These are phyloP conservation scores for Drosophila tanythrix DNA, from an alignment of 2,888 invertebrate genomes.

Conservation along the genomic window DNA sequence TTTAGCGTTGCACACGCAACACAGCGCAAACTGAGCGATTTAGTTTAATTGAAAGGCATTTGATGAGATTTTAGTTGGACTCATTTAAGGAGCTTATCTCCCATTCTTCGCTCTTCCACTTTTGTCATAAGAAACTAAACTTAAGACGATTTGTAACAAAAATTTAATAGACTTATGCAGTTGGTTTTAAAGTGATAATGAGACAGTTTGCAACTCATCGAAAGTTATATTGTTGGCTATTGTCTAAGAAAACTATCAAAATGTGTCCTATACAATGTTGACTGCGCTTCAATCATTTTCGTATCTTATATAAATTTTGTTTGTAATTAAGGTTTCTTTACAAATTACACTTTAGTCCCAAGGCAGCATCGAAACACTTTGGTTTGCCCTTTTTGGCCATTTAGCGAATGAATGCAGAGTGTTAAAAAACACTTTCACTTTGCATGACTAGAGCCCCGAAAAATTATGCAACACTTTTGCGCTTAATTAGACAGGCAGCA, in stretches of 20 bases:
- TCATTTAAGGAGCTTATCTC: conserved; percentile 46
- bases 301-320: background rate
- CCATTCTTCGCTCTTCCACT: too few relatives aligned
- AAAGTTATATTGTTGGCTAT: background rate
- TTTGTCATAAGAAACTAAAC: conserved; percentile 5
- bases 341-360: conserved; percentile 1
- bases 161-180: conserved; percentile 22
- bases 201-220: background rate
- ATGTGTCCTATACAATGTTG: background rate
- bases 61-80: conserved; percentile 70
- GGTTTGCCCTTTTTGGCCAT: background rate
- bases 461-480: conserved; percentile 66
- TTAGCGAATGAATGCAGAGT: conserved; percentile 22
- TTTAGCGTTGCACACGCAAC: conserved; percentile 55
- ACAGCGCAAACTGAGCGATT: conserved; percentile 65
- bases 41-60: conserved; percentile 74
- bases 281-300: background rate
- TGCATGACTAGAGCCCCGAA: conserved; percentile 34
- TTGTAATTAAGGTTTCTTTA: background rate
- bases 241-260: background rate
- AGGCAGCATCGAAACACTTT: background rate
- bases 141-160: conserved; percentile 31
- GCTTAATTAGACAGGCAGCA: conserved; percentile 58
- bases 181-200: conserved; percentile 1
- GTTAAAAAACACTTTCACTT: conserved; percentile 40